These are phyloP conservation scores for Quadroppia sp. DNA, from an alignment of 2,888 invertebrate species.

Conservation along the genomic window DNA sequence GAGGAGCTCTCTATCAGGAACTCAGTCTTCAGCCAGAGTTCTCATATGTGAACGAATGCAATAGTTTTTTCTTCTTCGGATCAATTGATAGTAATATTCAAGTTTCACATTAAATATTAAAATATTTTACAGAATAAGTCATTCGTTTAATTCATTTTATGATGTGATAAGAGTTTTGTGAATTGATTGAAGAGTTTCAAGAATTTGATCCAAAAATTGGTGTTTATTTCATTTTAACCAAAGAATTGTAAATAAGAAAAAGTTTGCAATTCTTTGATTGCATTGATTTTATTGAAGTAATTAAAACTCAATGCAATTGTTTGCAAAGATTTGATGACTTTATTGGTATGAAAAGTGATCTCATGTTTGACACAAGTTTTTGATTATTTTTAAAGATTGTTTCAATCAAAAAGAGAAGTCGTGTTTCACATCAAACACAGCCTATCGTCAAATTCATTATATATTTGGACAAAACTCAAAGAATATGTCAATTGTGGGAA, in stretches of 20 bases:
- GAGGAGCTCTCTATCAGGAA: not conserved
- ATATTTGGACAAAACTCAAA: not conserved
- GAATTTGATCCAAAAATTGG: no score
- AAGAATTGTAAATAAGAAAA: no score
- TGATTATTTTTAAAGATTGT: slow-evolving; percentile 9
- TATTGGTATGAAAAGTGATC: not conserved
- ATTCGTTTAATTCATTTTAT: not conserved
- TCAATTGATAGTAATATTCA: not conserved
- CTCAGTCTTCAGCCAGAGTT: not conserved
- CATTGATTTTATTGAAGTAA: no score
- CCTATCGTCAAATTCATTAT: not conserved
- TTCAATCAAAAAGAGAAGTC: not conserved
- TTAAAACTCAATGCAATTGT: not conserved
- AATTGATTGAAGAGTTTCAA: no score
- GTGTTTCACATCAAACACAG: not conserved
- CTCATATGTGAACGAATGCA: not conserved
- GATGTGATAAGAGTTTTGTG: no score
- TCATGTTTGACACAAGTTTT: not conserved
- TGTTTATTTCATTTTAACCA: no score
- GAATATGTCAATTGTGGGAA: slow-evolving; percentile 7
- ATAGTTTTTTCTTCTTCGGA: not conserved
- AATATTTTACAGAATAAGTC: not conserved
- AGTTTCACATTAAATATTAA: not conserved
- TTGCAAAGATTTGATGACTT: not conserved
- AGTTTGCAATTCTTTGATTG: no score